Conservation (phyloP, 1,140 invertebrate species). For the Palaemon carinicauda region DNA sequence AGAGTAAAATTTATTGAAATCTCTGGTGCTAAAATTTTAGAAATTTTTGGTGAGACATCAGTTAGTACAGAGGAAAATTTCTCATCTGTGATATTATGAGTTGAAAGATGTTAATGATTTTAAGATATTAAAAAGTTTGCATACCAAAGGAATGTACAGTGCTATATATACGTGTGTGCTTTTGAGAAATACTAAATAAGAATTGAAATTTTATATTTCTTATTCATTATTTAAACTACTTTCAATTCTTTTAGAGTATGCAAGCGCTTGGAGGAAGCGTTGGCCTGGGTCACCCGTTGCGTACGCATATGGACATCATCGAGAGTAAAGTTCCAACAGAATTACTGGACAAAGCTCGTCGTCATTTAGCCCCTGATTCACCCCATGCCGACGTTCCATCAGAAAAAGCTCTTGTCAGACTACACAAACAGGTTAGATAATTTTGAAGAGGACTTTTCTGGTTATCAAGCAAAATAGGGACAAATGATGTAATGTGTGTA, state of each 20-base stretch:
- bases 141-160: too few species aligned
- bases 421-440: conserved; percentile 69
- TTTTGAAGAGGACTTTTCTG: neutral
- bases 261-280: conserved; percentile 60
- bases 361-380: conserved; percentile 71
- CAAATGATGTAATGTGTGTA: neutral
- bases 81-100: too few species aligned
- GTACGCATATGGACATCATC: conserved; percentile 79
- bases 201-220: neutral
- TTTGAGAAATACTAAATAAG: too few species aligned
- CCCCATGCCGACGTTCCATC: conserved; percentile 76
- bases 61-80: too few species aligned
- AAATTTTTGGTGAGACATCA: too few species aligned
- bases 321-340: conserved; percentile 84
- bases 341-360: conserved; percentile 76
- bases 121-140: too few species aligned
- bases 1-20: too few species aligned
- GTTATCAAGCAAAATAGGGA: neutral
- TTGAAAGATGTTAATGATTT: too few species aligned
- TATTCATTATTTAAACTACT: neutral
- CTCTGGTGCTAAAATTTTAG: too few species aligned
- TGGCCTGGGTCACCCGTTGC: conserved; percentile 65
- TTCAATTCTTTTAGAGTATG: conserved; percentile 39
- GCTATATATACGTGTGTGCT: too few species aligned
- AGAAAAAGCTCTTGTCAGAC: conserved; percentile 81